Evolutionary conservation across 2,797 vertebrate genomes (phyloP), one percentile per base, ranked within the genome.

Genomic region (Phoxinus dragarum): DNA sequence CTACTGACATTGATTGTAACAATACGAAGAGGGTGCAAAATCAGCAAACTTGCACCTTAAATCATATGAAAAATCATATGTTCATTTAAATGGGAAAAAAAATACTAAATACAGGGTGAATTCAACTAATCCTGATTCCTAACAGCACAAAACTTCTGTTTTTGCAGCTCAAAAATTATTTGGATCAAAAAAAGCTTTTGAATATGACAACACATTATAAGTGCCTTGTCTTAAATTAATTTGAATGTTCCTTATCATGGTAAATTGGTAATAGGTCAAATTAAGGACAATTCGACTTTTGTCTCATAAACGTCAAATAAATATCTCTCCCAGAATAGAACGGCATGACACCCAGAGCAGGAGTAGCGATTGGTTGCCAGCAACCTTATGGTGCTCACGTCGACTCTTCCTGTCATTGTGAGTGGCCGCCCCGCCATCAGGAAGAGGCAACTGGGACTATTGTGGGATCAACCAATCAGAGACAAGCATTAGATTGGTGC

Each of bases 371-470:
- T 74, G 16, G 47, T 17, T 80, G 78, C 52, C 36, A 47, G 56
- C 75, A 68, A 61, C 47, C 38, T 75, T 73, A 77, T 27, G 42
- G 64, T 31, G 67, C 86, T 90, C 88, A 85, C 88, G 90, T 94
- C 92, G 90, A 69, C 90, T 84, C 88, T 95, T 95, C 94, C 95
- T 94, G 92, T 88, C 89, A 95, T 95, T 95, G 94, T 95, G 90
- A 61, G 49, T 82, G 31, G 52, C 69, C 54, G 74, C 82, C 82
- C 93, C 92, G 92, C 91, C 91, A 91, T 88, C 91, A 93, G 94
- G 93, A 95, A 93, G 89, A 88, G 90, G 84, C 84, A 86, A 68
- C 77, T 79, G 85, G 89, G 84, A 89, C 90, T 87, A 47, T 72
- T 31, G 21, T 40, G 73, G 83, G 78, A 88, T 89, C 89, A 86